Evolutionary conservation across 64 coral and sea anemone species (phyloP), one percentile per base, ranked within the genome.

Genomic region (Pachyseris speciosa): DNA sequence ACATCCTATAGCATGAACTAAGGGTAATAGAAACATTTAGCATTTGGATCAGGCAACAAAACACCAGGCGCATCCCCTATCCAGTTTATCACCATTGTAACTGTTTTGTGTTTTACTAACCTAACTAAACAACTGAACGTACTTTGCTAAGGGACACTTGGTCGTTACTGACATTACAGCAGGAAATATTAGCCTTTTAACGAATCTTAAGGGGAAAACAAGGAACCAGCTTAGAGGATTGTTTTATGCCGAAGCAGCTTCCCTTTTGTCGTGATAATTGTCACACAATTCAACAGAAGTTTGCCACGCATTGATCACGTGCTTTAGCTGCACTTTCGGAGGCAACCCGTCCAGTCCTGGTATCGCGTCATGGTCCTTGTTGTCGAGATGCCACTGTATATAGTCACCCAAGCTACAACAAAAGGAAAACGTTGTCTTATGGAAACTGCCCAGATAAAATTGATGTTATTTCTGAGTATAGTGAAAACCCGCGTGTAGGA

Each of bases 331-430:
- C 41, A 90, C 48, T 19, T 69, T 63, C 30, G 30, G 17, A 25
- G 75, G 63, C 19, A 90, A 31, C 16, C 52, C 63, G 1, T 74
- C 40, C 2, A 90, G 40, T 61, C 77, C 75, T 22, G 75, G 33
- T 13, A 76, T 37, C 67, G 61, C 59, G 37, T 76, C 42, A 53
- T 81, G 77, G 60, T 34, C 77, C 26, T 81, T 81, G 22, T 42
- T 67, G 34, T 90, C 88, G 47, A 77, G 72, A 64, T 77, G 86
- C 75, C 75, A 90, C 22, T 80, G 26, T 49, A 90, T 68, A 34
- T 52, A 90, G 12, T 90, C 88, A 22, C 43, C 1, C 10, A 89
- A 47, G 72, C 86, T 89, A 47, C 45, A 44, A 31, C 9, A 88
- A 43, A 20, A 43, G 50, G 26, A 12, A 60, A 64, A 22, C 61